Evolutionary conservation across 1,140 invertebrate genomes (phyloP).

Genomic region (Nomia melanderi): DNA sequence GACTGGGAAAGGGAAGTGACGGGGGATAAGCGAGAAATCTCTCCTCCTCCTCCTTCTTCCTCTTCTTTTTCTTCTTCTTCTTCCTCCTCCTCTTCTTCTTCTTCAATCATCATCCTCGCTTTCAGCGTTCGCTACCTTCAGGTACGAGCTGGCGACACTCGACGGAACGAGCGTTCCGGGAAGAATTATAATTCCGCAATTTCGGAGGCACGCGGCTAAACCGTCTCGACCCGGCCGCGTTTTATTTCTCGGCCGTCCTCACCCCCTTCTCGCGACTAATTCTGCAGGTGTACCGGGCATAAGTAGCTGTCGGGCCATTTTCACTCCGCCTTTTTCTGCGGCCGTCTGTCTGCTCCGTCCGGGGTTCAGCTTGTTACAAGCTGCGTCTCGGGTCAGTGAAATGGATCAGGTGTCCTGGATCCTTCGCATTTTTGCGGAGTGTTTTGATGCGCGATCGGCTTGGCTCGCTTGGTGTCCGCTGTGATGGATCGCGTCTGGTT

Average conservation of each 20-base stretch:
- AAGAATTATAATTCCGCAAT: constrained; percentile 70
- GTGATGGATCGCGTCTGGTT: too few relatives aligned
- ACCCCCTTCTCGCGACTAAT: constrained; percentile 54
- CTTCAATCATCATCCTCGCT: background rate
- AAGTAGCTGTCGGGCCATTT: constrained; percentile 30
- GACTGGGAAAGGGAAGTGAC: constrained; percentile 18
- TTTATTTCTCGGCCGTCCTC: background rate
- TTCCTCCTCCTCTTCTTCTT: background rate
- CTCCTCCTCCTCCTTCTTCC: background rate
- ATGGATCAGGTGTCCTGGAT: too few relatives aligned
- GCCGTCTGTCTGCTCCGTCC: background rate
- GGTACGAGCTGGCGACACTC: constrained; percentile 59
- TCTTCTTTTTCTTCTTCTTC: background rate
- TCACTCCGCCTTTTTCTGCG: background rate
- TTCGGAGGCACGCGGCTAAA: constrained; percentile 54
- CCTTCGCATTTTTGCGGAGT: too few relatives aligned
- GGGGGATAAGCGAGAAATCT: background rate
- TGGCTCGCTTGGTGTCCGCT: too few relatives aligned
- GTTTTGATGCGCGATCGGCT: too few relatives aligned
- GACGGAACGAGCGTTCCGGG: constrained; percentile 58
- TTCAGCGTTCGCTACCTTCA: constrained; percentile 11
- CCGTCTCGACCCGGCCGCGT: background rate
- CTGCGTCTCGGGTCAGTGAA: too few relatives aligned
- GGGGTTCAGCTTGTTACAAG: too few relatives aligned
- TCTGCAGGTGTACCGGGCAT: constrained; percentile 63